Evolutionary conservation across 2,888 invertebrate species (phyloP), one percentile per base, ranked within the genome.

Genomic region (Rugalucina vietnamica): DNA sequence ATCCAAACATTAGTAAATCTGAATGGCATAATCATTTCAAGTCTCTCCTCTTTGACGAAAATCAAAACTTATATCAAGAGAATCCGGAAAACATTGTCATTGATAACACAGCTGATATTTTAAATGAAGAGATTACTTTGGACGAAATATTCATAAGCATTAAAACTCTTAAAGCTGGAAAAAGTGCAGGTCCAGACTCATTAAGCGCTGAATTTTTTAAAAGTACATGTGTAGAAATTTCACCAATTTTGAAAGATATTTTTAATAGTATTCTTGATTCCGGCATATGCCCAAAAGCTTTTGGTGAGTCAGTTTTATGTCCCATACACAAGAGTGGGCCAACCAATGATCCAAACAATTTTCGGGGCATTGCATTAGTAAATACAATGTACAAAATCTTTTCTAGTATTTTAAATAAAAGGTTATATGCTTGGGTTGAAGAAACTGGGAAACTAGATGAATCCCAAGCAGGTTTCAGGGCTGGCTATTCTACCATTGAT

Each of bases 371-470:
- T 36, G 76, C 84, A 43, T 36, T 87, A 32, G 32, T 79, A 24
- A 84, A 82, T 69, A 75, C 73, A 60, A 60, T 87, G 70, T 73
- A 76, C 18, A 87, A 84, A 39, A 70, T 84, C 27, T 87, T 87
- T 82, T 82, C 84, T 29, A 24, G 57, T 24, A 57, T 84, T 37
- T 14, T 87, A 43, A 84, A 87, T 72, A 76, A 74, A 5, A 14
- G 84, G 29, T 39, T 86, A 18, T 43, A 76, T 65, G 21, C 65
- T 34, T 86, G 77, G 75, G 70, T 60, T 32, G 69, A 84, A 43
- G 37, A 70, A 21, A 71, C 77, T 75, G 76, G 82, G 50, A 71
- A 79, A 12, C 76, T 86, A 4, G 49, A 81, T 8, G 76, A 76
- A 69, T 36, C 81, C 4, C 84, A 86, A 60, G 70, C 81, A 37